Evolutionary conservation across 2,113 vertebrate species (phyloP).

Genomic region (Ardeotis arabs): DNA sequence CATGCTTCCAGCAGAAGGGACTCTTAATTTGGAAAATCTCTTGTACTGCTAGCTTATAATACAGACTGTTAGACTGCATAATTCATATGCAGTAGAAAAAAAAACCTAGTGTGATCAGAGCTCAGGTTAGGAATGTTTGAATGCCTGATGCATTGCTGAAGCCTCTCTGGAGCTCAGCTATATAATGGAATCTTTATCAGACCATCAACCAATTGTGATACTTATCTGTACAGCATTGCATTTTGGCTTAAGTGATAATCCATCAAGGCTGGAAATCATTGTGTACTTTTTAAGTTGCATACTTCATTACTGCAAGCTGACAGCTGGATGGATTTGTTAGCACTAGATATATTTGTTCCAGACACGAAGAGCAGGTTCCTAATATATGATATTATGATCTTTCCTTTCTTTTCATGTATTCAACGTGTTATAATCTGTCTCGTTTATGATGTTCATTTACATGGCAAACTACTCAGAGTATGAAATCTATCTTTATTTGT

Average conservation of each 20-base stretch:
- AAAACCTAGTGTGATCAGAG: neutral
- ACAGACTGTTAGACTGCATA: conserved; percentile 27
- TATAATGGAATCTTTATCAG: conserved; percentile 69
- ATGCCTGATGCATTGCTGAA: conserved; percentile 19
- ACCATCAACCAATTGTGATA: conserved; percentile 62
- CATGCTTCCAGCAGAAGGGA: neutral
- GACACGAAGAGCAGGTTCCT: conserved; percentile 37
- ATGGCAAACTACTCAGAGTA: neutral
- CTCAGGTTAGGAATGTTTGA: conserved; percentile 44
- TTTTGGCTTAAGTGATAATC: conserved; percentile 66
- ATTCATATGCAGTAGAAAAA: conserved; percentile 19
- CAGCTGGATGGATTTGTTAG: conserved; percentile 56
- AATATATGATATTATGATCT: conserved; percentile 25
- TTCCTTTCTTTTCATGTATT: conserved; percentile 15
- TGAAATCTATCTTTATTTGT: conserved; percentile 51
- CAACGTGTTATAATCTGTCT: conserved; percentile 21
- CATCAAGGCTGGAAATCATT: conserved; percentile 57
- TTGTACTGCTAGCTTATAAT: neutral
- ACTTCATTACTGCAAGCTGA: conserved; percentile 60
- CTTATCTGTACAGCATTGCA: conserved; percentile 42
- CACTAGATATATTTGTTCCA: conserved; percentile 57
- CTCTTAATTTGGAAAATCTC: conserved; percentile 37
- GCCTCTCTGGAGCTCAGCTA: conserved; percentile 15
- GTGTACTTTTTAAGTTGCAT: conserved; percentile 63
- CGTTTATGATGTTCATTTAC: conserved; percentile 12